Conservation (phyloP, 2,888 invertebrate genomes). For the Pristionchus fissidentatus region DNA sequence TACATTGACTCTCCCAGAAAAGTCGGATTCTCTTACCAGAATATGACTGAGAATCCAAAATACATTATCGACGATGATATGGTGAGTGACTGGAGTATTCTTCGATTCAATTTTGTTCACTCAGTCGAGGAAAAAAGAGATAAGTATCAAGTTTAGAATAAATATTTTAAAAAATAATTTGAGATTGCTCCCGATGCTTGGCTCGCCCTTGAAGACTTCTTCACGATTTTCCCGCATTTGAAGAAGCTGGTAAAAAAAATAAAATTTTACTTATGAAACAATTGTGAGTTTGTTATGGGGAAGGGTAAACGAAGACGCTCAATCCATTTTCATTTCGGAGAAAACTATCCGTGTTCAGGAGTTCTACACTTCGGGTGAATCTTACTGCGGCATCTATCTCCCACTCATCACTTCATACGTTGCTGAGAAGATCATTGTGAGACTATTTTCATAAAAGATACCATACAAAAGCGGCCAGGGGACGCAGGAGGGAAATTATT, state of each 20-base stretch:
- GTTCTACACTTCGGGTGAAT: constrained; percentile 76
- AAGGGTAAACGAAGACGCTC: too few species aligned
- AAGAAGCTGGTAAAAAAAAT: constrained; percentile 12
- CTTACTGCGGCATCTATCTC: constrained; percentile 64
- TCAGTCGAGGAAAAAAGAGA: too few species aligned
- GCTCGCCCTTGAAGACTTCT: constrained; percentile 78
- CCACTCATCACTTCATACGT: constrained; percentile 23
- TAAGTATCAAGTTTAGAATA: too few species aligned
- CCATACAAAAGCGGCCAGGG: too few species aligned
- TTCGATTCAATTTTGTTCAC: neutral
- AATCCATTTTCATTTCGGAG: too few species aligned
- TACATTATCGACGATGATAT: constrained; percentile 63
- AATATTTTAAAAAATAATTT: neutral
- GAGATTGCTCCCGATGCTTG: constrained; percentile 77
- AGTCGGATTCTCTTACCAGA: constrained; percentile 77
- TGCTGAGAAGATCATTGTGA: constrained; percentile 21
- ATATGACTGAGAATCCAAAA: constrained; percentile 55
- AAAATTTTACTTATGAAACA: too few species aligned
- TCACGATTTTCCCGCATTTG: constrained; percentile 77
- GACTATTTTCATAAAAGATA: too few species aligned
- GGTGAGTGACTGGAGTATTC: constrained; percentile 6
- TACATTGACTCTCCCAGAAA: constrained; percentile 79
- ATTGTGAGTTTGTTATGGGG: too few species aligned
- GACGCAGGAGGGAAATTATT: too few species aligned
- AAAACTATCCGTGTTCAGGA: too few species aligned